These are phyloP conservation scores for Pachliopta kotzebuea DNA, from an alignment of 2,888 invertebrate species.

Conservation along the genomic window DNA sequence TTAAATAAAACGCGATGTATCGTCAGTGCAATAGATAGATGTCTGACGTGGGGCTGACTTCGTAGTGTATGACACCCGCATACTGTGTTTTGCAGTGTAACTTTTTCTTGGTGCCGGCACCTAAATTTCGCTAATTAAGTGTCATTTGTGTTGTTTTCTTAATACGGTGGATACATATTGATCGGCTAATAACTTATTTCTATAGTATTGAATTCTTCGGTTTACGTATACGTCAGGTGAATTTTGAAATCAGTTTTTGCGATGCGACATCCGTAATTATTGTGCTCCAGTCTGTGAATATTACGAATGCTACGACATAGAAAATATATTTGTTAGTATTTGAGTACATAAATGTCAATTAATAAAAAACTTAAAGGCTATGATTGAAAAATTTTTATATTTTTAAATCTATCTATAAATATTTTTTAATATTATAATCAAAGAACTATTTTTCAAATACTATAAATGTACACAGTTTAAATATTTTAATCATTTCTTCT, in stretches of 20 bases:
- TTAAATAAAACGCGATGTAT: constrained; percentile 53
- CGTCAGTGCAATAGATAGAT: constrained; percentile 52
- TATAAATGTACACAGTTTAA: too few species aligned
- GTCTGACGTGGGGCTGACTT: constrained; percentile 40
- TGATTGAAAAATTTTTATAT: too few species aligned
- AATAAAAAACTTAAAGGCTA: too few species aligned
- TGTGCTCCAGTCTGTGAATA: constrained; percentile 57
- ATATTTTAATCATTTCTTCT: too few species aligned
- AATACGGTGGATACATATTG: constrained; percentile 47
- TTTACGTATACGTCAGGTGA: constrained; percentile 38
- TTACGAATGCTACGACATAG: constrained; percentile 13
- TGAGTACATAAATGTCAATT: too few species aligned
- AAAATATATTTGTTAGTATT: neutral
- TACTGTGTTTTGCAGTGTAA: constrained; percentile 47
- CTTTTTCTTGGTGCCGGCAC: constrained; percentile 61
- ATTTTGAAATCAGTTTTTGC: constrained; percentile 41
- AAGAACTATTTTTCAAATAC: too few species aligned
- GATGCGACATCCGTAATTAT: constrained; percentile 58
- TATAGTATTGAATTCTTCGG: constrained; percentile 23
- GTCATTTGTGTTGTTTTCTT: constrained; percentile 48
- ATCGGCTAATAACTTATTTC: constrained; percentile 33
- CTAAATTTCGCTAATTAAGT: constrained; percentile 52
- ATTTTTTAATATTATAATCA: too few species aligned
- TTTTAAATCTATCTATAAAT: too few species aligned
- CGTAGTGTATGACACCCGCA: constrained; percentile 39